Evolutionary conservation across 2,888 invertebrate species (phyloP).

Genomic region (Petrophora chlorosata): DNA sequence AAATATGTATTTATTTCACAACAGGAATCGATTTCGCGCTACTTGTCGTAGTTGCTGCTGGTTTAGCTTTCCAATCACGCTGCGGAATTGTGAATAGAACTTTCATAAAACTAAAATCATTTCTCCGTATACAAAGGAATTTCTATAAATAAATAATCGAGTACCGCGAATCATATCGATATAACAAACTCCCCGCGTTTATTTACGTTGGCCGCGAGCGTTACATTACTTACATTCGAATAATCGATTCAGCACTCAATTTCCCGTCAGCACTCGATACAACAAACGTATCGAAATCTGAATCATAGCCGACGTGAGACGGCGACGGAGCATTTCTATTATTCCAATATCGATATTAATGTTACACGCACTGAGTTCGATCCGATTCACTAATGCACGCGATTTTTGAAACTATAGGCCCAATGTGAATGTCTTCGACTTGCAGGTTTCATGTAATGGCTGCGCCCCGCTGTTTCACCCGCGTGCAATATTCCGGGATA

Average conservation of each 20-base stretch:
- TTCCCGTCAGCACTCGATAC: slow-evolving; percentile 59
- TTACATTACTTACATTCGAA: slow-evolving; percentile 61
- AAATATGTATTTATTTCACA: no score
- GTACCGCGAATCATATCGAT: slow-evolving; percentile 38
- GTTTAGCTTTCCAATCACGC: no score
- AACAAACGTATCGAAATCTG: slow-evolving; percentile 66
- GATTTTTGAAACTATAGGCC: neutral
- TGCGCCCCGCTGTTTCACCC: no score
- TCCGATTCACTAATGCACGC: slow-evolving; percentile 5
- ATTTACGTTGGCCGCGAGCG: slow-evolving; percentile 60
- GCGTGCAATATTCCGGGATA: no score
- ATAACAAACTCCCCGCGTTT: slow-evolving; percentile 44
- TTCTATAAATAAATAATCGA: slow-evolving; percentile 37
- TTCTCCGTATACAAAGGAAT: slow-evolving; percentile 13
- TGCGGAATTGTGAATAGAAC: no score
- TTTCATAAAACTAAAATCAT: neutral
- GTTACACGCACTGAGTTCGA: slow-evolving; percentile 22
- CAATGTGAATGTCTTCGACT: neutral
- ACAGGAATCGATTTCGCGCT: no score
- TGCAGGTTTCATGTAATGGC: no score
- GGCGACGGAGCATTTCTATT: slow-evolving; percentile 57
- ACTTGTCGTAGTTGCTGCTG: no score
- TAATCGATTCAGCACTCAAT: slow-evolving; percentile 69
- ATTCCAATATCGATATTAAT: slow-evolving; percentile 39
- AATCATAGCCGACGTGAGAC: slow-evolving; percentile 57